Conservation (phyloP, 2,113 vertebrate species). For the Dolichotis patagonum region DNA sequence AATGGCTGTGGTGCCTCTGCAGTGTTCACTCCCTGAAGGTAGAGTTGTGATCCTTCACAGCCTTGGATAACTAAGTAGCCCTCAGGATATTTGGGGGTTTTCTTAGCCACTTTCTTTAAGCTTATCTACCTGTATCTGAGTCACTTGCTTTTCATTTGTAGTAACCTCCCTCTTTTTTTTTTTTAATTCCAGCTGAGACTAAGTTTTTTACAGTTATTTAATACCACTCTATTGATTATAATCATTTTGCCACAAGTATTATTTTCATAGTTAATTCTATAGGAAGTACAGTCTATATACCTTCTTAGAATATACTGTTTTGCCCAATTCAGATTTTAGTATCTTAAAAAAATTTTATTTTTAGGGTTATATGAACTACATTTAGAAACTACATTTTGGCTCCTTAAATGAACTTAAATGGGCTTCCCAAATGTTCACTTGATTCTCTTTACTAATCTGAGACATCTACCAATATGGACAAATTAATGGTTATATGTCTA, state of each 20-base stretch:
- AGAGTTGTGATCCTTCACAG: background rate
- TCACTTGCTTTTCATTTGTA: background rate
- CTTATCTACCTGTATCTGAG: background rate
- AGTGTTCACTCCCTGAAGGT: background rate
- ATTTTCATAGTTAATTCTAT: conserved; percentile 49
- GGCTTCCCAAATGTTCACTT: background rate
- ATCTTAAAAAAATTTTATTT: background rate
- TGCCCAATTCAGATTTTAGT: background rate
- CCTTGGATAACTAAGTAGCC: background rate
- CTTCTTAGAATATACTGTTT: conserved; percentile 19
- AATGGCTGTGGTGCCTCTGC: background rate
- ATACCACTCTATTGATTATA: background rate
- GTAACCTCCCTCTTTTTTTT: background rate
- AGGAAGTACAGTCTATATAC: background rate
- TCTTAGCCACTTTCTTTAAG: background rate
- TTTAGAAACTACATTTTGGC: background rate
- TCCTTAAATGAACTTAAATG: background rate
- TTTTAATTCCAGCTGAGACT: background rate
- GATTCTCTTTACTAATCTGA: conserved; percentile 13
- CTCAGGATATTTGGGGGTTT: background rate
- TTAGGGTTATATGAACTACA: background rate
- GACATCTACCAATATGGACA: background rate
- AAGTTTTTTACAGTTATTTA: conserved; percentile 8
- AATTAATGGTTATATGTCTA: background rate
- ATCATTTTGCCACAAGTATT: conserved; percentile 25